These are phyloP conservation scores for Diachrysia chrysitis DNA, from an alignment of 2,888 invertebrate species.

Conservation along the genomic window DNA sequence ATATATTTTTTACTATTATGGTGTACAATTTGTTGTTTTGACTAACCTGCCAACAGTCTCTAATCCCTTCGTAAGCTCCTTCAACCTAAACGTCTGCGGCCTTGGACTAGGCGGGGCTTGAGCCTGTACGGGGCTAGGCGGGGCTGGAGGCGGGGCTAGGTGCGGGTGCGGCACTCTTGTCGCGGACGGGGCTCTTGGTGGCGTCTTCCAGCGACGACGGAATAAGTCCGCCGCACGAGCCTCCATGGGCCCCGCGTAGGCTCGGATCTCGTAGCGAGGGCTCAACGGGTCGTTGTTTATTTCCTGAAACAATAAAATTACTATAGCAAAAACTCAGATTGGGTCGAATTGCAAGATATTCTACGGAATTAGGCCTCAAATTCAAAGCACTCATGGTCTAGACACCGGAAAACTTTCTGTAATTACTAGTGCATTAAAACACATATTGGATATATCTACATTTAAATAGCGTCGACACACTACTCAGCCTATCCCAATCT, in stretches of 20 bases:
- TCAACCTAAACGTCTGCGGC: constrained; percentile 84
- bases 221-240: constrained; percentile 92
- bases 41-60: constrained; percentile 93
- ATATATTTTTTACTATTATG: no score
- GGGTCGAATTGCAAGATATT: no score
- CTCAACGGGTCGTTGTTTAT: constrained; percentile 91
- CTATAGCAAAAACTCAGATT: no score
- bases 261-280: constrained; percentile 93
- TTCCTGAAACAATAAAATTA: constrained; percentile 81
- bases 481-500: no score
- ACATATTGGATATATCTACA: no score
- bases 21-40: no score
- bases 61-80: constrained; percentile 96
- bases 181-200: constrained; percentile 90
- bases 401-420: no score
- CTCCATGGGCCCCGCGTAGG: constrained; percentile 97
- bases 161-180: constrained; percentile 91
- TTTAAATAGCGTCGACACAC: no score
- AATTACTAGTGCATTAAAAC: no score
- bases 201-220: constrained; percentile 95
- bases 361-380: no score
- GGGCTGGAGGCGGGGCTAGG: constrained; percentile 90
- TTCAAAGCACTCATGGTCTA: no score
- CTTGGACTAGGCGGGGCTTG: constrained; percentile 47
- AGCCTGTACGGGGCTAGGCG: not conserved